A percentile compares a stretch with the other conserved stretches of the same genome.
phyloP scores from a whole-genome alignment of 2,113 vertebrate genomes.

The Heteronetta atricapilla region DNA sequence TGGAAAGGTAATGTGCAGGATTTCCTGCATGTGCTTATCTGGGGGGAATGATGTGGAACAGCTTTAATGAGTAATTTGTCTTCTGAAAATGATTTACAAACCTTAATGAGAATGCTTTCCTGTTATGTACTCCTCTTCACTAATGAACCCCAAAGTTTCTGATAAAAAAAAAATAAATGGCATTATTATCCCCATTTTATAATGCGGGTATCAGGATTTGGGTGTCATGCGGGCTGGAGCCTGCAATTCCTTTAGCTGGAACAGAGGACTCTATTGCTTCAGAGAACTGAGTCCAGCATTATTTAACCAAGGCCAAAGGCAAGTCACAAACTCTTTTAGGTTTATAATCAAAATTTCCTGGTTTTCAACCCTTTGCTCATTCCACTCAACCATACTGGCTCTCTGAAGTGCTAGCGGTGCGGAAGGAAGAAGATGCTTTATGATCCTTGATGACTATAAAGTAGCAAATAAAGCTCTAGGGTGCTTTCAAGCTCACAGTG shows the following conservation, averaged over 20 bases:
- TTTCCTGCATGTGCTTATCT: background rate
- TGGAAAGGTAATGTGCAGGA: background rate
- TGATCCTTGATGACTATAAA: conserved; percentile 57
- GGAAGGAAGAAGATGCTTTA: conserved; percentile 68
- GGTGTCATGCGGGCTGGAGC: background rate
- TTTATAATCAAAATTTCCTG: background rate
- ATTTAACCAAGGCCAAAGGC: conserved; percentile 26
- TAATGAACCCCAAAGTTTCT: background rate
- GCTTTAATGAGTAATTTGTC: background rate
- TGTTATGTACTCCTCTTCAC: background rate
- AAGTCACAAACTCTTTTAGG: conserved; percentile 20
- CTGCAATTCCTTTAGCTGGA: background rate
- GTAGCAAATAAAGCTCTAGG: conserved; percentile 62
- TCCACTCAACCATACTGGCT: conserved; percentile 7
- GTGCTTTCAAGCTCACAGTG: conserved; percentile 52
- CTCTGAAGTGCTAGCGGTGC: conserved; percentile 35
- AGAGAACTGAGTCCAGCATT: background rate
- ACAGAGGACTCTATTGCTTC: background rate
- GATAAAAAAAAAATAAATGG: background rate
- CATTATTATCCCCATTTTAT: background rate
- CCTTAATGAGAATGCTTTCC: background rate
- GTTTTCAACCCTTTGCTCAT: conserved; percentile 40
- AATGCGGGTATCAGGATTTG: background rate
- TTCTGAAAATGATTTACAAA: background rate
- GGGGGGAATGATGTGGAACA: background rate